Base-by-base conservation (phyloP, 2,888 invertebrate genomes). In the Cephus pygmeus region DNA sequence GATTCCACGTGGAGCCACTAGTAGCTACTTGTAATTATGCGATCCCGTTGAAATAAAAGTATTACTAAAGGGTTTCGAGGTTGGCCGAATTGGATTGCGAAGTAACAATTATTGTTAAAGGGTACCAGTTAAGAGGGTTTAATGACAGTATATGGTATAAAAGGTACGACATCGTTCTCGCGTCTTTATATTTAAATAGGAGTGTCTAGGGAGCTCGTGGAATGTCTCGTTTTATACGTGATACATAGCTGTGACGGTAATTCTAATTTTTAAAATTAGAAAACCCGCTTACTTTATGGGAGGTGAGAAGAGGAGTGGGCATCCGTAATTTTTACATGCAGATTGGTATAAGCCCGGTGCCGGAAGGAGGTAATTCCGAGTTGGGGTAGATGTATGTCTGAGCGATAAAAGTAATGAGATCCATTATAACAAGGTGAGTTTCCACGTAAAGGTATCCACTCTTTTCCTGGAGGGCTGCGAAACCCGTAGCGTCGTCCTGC, bases 401-500 rank as follows among this genome's bases (percentile, higher is more conserved):
- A 81, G 86, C 89, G 89, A 90, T 90, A 90, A 90, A 90, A 90
- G 89, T 90, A 90, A 90, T 88, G 90, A 89, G 90, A 90, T 90
- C 88, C 89, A 89, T 90, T 89, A 90, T 89, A 90, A 89, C 85
- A 83, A 85, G 86, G 88, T 86, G 87, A 88, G 86, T 84, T 84
- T 83, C 82, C 81, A 83, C 82, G 80, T 81, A 83, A 84, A 82
- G 82, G 40, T 82, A 79, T 76, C 76, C 75, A 71, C 79, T 33
- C 71, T 71, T 71, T 71, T 71, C 23, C 71, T 71, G 30, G 12
- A 34, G 31, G 4, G 31, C 31, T 12, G 12, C 3, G 34, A 71
- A 71, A 31, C 30, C 34, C 71, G 31, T 34, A 56, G 71, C 71
- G 33, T 33, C 31, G 71, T 71, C 31, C 71, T 9, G 6, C 12